Evolutionary conservation across 2,888 invertebrate species (phyloP).

Genomic region (Drosophila mayaguana): DNA sequence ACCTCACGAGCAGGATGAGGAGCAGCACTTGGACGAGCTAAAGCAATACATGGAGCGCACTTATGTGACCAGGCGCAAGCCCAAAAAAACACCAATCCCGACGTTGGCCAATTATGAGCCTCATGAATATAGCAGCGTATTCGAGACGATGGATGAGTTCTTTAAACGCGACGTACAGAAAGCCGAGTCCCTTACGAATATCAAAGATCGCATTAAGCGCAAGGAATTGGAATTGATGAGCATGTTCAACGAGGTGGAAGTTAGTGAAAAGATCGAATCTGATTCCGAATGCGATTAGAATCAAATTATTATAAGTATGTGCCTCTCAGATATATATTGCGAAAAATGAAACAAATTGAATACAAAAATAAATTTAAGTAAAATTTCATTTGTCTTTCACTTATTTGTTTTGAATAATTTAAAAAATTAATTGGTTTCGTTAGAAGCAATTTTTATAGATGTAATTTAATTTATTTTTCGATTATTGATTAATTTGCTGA

Average conservation of each 20-base stretch:
- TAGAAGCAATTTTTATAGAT: too few species aligned
- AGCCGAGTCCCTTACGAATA: slow-evolving; percentile 73
- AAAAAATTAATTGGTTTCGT: too few species aligned
- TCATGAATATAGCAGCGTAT: slow-evolving; percentile 55
- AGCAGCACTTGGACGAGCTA: slow-evolving; percentile 77
- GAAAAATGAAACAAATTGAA: background rate
- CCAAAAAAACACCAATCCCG: slow-evolving; percentile 45
- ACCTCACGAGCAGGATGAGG: slow-evolving; percentile 69
- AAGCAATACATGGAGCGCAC: slow-evolving; percentile 78
- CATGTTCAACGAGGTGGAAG: slow-evolving; percentile 72
- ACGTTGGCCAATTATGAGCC: slow-evolving; percentile 43
- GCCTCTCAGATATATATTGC: background rate
- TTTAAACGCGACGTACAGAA: slow-evolving; percentile 69
- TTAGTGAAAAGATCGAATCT: slow-evolving; percentile 25
- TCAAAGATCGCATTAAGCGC: slow-evolving; percentile 74
- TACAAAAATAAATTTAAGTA: background rate
- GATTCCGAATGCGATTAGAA: slow-evolving; percentile 27
- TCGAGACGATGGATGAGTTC: slow-evolving; percentile 79
- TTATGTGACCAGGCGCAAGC: slow-evolving; percentile 62
- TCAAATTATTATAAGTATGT: background rate
- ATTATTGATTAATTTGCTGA: too few species aligned
- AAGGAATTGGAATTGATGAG: slow-evolving; percentile 80
- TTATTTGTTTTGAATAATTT: too few species aligned
- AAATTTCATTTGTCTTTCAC: background rate
- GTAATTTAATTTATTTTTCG: too few species aligned